Percentiles rank a stretch among this genome's conserved stretches.
Evolutionary conservation across 2,113 vertebrate genomes (phyloP).

Genomic region (Serinus canaria): DNA sequence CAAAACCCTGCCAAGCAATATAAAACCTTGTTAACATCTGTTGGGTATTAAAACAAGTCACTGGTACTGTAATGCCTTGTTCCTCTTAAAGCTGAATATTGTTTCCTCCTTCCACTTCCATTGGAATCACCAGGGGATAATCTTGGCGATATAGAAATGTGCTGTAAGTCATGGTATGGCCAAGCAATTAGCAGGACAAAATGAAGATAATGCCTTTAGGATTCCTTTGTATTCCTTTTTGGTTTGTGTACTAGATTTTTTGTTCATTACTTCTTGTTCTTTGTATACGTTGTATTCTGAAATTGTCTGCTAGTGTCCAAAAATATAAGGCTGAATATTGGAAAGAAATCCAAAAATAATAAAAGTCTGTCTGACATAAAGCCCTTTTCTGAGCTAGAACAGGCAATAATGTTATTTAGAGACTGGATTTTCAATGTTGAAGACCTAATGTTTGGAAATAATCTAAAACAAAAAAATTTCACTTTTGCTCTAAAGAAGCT

Average conservation of each 20-base stretch:
- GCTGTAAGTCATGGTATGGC: not conserved
- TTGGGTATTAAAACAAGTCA: not conserved
- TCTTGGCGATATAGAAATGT: not conserved
- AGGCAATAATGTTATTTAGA: not conserved
- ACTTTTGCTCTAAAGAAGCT: not conserved
- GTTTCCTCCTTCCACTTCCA: not conserved
- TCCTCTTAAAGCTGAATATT: not conserved
- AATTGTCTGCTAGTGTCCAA: not conserved
- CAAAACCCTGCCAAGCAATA: not conserved
- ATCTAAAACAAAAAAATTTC: not conserved
- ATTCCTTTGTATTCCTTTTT: not conserved
- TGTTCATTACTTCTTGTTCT: not conserved
- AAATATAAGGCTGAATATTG: not conserved
- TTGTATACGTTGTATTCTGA: not conserved
- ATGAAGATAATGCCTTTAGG: not conserved
- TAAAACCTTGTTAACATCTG: conserved; percentile 1
- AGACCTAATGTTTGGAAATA: not conserved
- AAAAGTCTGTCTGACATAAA: not conserved
- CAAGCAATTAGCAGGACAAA: not conserved
- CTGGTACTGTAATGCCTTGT: not conserved
- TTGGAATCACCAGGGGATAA: not conserved
- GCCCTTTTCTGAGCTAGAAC: not conserved
- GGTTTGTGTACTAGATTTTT: not conserved
- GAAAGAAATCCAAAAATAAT: not conserved
- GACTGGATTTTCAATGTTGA: not conserved